Conservation (phyloP, 2,888 invertebrate genomes). For the Rotaria macrura region DNA sequence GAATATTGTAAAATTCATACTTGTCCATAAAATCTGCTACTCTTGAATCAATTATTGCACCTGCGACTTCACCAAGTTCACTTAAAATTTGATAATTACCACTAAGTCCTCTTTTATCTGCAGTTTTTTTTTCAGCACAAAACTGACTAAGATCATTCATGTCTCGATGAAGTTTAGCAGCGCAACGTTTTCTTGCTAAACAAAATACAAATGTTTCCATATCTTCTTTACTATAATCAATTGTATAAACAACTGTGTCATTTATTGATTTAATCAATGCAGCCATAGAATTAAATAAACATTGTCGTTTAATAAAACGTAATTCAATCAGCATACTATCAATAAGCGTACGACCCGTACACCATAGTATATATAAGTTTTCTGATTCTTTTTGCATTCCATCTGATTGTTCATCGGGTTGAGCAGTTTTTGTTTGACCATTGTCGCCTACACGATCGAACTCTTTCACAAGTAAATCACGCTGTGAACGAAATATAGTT, state of each 20-base stretch:
- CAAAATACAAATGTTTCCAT: slow-evolving; percentile 87
- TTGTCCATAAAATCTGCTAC: slow-evolving; percentile 38
- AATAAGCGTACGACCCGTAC: slow-evolving; percentile 82
- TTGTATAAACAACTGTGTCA: slow-evolving; percentile 66
- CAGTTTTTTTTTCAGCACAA: slow-evolving; percentile 69
- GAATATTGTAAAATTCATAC: too few species aligned
- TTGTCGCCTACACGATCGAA: slow-evolving; percentile 73
- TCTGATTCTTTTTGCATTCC: slow-evolving; percentile 83
- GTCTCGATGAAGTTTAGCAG: slow-evolving; percentile 27
- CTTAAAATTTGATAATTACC: slow-evolving; percentile 60
- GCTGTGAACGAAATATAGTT: slow-evolving; percentile 74
- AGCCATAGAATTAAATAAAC: slow-evolving; percentile 73
- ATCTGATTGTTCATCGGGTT: slow-evolving; percentile 39
- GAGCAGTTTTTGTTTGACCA: slow-evolving; percentile 28
- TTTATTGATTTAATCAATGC: slow-evolving; percentile 70
- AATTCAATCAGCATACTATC: slow-evolving; percentile 92
- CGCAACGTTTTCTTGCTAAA: slow-evolving; percentile 63
- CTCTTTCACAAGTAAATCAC: slow-evolving; percentile 72
- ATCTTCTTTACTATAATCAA: slow-evolving; percentile 56
- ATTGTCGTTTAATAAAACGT: slow-evolving; percentile 82
- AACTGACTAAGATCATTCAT: slow-evolving; percentile 57
- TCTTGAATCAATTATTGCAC: slow-evolving; percentile 67
- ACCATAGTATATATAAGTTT: slow-evolving; percentile 85
- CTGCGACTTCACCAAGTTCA: slow-evolving; percentile 77
- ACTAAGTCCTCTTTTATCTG: slow-evolving; percentile 70